Conservation (phyloP, 2,888 invertebrate species). For the Troides oblongomaculatus region DNA sequence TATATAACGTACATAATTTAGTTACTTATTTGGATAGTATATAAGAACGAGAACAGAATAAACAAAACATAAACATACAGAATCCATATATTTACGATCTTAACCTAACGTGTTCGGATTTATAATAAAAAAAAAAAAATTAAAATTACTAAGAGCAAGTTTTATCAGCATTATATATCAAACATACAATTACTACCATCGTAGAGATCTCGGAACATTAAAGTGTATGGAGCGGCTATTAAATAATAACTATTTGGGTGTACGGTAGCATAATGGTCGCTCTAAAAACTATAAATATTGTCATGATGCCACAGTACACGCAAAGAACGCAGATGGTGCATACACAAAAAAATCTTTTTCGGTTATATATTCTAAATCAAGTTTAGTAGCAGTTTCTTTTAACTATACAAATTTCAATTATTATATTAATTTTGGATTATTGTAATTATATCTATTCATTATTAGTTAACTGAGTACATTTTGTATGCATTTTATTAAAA, state of each 20-base stretch:
- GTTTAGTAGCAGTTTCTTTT: background rate
- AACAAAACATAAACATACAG: background rate
- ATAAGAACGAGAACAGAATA: background rate
- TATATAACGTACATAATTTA: background rate
- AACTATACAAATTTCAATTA: background rate
- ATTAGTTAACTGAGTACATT: too few species aligned
- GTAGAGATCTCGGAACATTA: slow-evolving; percentile 30
- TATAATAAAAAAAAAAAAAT: background rate
- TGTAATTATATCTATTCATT: too few species aligned
- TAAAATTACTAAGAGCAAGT: slow-evolving; percentile 3
- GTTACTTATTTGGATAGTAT: background rate
- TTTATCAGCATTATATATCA: slow-evolving; percentile 23
- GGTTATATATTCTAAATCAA: background rate
- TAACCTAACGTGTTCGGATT: background rate
- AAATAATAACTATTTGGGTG: slow-evolving; percentile 38
- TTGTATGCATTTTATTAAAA: too few species aligned
- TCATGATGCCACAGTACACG: slow-evolving; percentile 45
- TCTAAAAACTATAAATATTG: slow-evolving; percentile 52
- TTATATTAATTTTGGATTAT: too few species aligned
- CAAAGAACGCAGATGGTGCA: slow-evolving; percentile 38
- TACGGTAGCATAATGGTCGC: slow-evolving; percentile 54
- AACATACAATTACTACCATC: slow-evolving; percentile 19
- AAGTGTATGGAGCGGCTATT: slow-evolving; percentile 31
- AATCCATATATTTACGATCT: background rate
- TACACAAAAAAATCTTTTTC: background rate